A percentile compares a stretch with the other conserved stretches of the same genome.
Conservation (phyloP, 2,888 invertebrate genomes). For the Oscheius onirici region DNA sequence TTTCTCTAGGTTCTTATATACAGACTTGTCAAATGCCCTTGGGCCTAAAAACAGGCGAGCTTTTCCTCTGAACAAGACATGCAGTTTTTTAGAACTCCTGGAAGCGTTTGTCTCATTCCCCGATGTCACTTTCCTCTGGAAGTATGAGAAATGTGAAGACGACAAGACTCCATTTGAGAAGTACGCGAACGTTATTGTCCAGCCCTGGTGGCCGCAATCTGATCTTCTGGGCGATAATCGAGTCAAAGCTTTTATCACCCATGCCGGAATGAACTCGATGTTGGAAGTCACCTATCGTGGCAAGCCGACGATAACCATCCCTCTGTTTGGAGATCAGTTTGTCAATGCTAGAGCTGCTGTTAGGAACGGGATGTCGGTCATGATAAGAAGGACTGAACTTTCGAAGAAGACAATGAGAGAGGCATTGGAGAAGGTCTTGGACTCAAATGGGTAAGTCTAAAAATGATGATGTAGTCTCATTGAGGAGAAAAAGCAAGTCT, state of each 20-base stretch:
- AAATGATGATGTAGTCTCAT: no score
- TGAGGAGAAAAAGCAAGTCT: no score
- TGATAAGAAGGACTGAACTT: slow-evolving; percentile 16
- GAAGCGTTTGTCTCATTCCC: slow-evolving; percentile 14
- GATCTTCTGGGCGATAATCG: slow-evolving; percentile 23
- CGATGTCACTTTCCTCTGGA: slow-evolving; percentile 24
- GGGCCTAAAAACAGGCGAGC: slow-evolving; percentile 12
- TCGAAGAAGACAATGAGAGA: neutral
- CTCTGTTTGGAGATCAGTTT: slow-evolving; percentile 27
- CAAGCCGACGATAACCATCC: slow-evolving; percentile 27
- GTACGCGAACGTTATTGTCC: slow-evolving; percentile 1
- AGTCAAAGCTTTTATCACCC: slow-evolving; percentile 25
- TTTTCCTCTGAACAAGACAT: no score
- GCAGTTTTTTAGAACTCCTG: slow-evolving; percentile 2
- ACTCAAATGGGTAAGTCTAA: neutral
- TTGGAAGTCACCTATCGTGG: slow-evolving; percentile 19
- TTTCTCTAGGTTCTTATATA: slow-evolving; percentile 16
- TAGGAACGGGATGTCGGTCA: slow-evolving; percentile 2
- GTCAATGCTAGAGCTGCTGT: slow-evolving; percentile 22
- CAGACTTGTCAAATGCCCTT: slow-evolving; percentile 26
- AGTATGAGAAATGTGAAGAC: slow-evolving; percentile 27
- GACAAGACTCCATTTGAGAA: neutral
- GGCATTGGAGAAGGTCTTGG: slow-evolving; percentile 3
- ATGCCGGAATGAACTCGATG: slow-evolving; percentile 33
- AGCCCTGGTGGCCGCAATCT: slow-evolving; percentile 23